Evolutionary conservation across 1,140 invertebrate species (phyloP).

Genomic region (Lasioglossum baleicum): DNA sequence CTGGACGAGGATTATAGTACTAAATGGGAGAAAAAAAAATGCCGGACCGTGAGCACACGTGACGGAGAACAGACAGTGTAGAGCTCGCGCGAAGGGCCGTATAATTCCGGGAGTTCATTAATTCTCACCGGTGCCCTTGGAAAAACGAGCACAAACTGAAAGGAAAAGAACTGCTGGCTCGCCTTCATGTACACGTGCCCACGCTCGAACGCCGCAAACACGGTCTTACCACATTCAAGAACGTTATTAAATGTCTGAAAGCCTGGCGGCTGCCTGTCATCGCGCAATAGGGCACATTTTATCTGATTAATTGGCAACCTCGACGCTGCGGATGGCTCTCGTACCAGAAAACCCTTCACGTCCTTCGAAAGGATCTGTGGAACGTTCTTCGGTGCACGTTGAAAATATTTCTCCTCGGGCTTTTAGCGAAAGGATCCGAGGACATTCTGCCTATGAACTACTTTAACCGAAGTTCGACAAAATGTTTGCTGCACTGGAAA

Average conservation of each 20-base stretch:
- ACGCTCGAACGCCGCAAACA: background rate
- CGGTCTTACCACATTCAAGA: background rate
- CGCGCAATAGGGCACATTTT: background rate
- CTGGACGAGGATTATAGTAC: background rate
- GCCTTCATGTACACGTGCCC: background rate
- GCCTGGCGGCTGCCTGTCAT: background rate
- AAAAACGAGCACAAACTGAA: background rate
- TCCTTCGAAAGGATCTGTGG: too few species aligned
- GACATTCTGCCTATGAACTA: too few species aligned
- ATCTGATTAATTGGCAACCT: slow-evolving; percentile 3
- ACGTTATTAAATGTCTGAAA: slow-evolving; percentile 1
- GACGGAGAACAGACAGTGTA: background rate
- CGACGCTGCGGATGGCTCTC: background rate
- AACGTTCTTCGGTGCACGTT: too few species aligned
- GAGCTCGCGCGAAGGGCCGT: background rate
- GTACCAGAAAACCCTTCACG: background rate
- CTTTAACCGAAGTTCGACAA: too few species aligned
- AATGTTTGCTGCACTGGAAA: too few species aligned
- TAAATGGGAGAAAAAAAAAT: background rate
- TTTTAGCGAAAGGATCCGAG: too few species aligned
- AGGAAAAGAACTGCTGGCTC: background rate
- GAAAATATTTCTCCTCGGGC: too few species aligned
- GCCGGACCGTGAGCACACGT: background rate
- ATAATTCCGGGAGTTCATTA: slow-evolving; percentile 12
- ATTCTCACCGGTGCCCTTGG: slow-evolving; percentile 17